Conservation (phyloP, 2,888 invertebrate genomes). For the Melinopterus prodromus region DNA sequence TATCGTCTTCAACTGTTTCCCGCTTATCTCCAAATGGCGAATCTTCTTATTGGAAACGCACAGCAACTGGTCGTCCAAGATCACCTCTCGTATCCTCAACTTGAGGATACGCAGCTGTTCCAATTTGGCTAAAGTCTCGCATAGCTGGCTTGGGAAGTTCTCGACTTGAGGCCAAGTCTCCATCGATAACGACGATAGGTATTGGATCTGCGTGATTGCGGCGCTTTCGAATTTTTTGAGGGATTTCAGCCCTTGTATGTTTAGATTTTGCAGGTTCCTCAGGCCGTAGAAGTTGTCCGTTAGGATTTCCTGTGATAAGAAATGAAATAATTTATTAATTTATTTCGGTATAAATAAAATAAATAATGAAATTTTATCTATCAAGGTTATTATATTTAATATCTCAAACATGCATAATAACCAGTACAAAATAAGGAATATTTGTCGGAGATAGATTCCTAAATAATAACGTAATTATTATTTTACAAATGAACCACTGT, state of each 20-base stretch:
- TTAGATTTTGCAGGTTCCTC: constrained; percentile 75
- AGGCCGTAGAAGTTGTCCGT: constrained; percentile 77
- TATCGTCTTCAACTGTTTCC: constrained; percentile 75
- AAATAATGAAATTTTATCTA: background rate
- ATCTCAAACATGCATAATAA: too few relatives aligned
- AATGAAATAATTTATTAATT: constrained; percentile 7
- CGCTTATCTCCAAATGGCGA: constrained; percentile 81
- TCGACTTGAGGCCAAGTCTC: constrained; percentile 81
- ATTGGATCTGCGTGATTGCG: constrained; percentile 75
- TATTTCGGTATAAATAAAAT: background rate
- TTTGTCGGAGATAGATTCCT: too few relatives aligned
- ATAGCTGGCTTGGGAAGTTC: constrained; percentile 67
- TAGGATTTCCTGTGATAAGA: constrained; percentile 67
- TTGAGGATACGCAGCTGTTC: constrained; percentile 78
- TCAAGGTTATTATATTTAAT: too few relatives aligned
- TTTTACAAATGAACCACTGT: too few relatives aligned
- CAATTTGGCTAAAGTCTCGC: constrained; percentile 75
- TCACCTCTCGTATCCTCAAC: constrained; percentile 77
- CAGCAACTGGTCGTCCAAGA: constrained; percentile 78
- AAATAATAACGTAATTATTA: too few relatives aligned
- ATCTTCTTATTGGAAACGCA: constrained; percentile 82
- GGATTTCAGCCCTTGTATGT: constrained; percentile 76
- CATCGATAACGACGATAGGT: constrained; percentile 74
- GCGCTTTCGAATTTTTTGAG: constrained; percentile 79
- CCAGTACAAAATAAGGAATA: too few relatives aligned